Base-by-base conservation (phyloP, 2,888 invertebrate species). In the Andrena flavipes region DNA sequence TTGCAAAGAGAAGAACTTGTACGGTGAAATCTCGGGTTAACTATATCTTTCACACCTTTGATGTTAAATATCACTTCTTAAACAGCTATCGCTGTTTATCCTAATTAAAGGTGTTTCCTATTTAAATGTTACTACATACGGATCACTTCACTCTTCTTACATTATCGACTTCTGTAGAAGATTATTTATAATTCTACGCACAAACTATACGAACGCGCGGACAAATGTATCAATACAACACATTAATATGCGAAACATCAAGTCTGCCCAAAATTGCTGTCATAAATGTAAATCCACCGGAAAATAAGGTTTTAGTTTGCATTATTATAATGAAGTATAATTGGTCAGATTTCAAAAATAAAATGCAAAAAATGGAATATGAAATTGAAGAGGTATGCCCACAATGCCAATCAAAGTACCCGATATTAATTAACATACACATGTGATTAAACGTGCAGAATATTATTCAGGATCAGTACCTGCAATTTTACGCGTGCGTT, bases 281-380 rank as follows among this genome's bases (percentile, higher is more conserved):
- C 77, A 77, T 75, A 82, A 82, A 84, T 84, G 76, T 82, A 77
- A 82, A 81, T 73, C 59, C n/a, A 71, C 71, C 69, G 75, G 51
- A 77, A 82, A 84, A 84, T 82, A 84, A 84, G 77, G 82, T 84
- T 84, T 84, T 76, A 73, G 73, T 54, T 80, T 75, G 77, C 63
- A 78, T 82, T 82, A 82, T 77, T 78, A 70, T 73, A 78, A 78
- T 75, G 68, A 63, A 75, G 71, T 74, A 64, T 74, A 82, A 77
- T 82, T 78, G 77, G 71, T 71, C 74, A 72, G 74, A 74, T 82
- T 68, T 84, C 60, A 74, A 74, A 75, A 72, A 80, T 80, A 70
- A 82, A 78, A 77, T 71, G 68, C 51, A 29, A 67, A 74, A 75
- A 72, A 75, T 71, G 60, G 72, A 64, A 76, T 60, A 65, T 60